Percentiles rank a stretch among this genome's conserved stretches.
Conservation (phyloP, 53 echinoderm and acorn worm species). For the Hippasteria phrygiana region DNA sequence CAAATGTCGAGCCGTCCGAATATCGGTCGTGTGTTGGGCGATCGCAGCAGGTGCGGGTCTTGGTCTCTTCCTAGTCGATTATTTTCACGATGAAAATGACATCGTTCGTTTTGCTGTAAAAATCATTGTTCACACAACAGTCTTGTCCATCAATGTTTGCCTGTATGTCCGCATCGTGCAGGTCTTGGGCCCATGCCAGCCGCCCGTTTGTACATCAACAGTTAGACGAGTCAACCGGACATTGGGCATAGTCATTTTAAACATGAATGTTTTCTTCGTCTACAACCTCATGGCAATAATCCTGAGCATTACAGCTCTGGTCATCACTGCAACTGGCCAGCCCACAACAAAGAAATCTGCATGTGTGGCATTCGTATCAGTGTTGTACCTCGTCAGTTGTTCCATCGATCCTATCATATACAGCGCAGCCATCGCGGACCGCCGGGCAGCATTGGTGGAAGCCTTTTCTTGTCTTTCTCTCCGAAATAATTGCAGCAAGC, state of each 20-base stretch:
- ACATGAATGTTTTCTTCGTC: slow-evolving; percentile 1
- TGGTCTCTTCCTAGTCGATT: background rate
- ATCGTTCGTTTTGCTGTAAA: background rate
- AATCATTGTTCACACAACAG: background rate
- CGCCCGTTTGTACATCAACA: background rate
- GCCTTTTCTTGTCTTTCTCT: background rate
- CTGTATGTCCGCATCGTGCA: background rate
- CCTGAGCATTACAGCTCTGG: background rate
- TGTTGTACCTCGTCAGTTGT: slow-evolving; percentile 4
- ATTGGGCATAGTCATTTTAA: background rate
- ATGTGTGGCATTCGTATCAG: background rate
- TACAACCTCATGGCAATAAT: background rate
- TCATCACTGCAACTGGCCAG: background rate
- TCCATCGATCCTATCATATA: slow-evolving; percentile 21
- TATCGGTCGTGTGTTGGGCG: background rate
- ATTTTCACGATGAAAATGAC: background rate
- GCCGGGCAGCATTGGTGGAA: background rate
- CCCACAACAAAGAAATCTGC: background rate
- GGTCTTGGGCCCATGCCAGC: background rate
- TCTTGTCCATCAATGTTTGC: background rate
- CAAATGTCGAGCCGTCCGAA: background rate
- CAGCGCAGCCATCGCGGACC: slow-evolving; percentile 6
- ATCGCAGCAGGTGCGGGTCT: background rate
- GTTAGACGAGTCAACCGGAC: background rate
- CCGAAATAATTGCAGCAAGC: background rate